phyloP scores from a whole-genome alignment of 1,140 invertebrate species.

The Drosophila sturtevanti region DNA sequence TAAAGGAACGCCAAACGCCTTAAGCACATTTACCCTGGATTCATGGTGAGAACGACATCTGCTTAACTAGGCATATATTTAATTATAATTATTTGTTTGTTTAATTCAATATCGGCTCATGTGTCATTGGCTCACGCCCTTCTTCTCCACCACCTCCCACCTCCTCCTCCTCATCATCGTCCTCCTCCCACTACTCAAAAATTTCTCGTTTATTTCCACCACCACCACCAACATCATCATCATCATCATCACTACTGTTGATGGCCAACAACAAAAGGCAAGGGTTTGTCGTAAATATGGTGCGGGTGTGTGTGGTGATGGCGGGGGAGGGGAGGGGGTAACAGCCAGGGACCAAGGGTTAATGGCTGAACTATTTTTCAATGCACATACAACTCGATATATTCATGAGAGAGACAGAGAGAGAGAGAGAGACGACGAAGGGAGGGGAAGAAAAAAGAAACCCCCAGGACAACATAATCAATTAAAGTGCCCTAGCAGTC shows the following conservation, averaged over 20 bases:
- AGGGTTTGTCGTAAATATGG: not conserved
- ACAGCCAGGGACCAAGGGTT: not conserved
- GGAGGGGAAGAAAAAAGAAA: not conserved
- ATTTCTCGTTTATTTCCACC: not conserved
- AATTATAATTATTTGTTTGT: slow-evolving; percentile 80
- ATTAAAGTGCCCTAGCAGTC: not conserved
- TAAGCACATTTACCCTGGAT: slow-evolving; percentile 61
- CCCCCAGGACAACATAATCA: not conserved
- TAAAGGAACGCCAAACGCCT: slow-evolving; percentile 20
- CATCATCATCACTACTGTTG: no score
- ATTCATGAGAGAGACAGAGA: no score
- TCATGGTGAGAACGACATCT: slow-evolving; percentile 75
- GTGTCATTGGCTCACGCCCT: slow-evolving; percentile 6
- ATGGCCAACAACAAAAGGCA: not conserved
- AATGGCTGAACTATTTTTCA: not conserved
- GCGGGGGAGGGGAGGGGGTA: no score
- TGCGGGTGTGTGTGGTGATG: not conserved
- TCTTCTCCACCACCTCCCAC: not conserved
- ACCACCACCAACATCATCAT: slow-evolving; percentile 15
- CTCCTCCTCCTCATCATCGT: not conserved
- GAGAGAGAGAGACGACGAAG: no score
- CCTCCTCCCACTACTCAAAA: no score
- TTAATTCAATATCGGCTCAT: slow-evolving; percentile 49
- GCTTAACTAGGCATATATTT: slow-evolving; percentile 66
- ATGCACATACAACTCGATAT: no score